These are phyloP conservation scores for Dicroscelio sp. DNA, from an alignment of 2,888 invertebrate genomes.

Conservation along the genomic window DNA sequence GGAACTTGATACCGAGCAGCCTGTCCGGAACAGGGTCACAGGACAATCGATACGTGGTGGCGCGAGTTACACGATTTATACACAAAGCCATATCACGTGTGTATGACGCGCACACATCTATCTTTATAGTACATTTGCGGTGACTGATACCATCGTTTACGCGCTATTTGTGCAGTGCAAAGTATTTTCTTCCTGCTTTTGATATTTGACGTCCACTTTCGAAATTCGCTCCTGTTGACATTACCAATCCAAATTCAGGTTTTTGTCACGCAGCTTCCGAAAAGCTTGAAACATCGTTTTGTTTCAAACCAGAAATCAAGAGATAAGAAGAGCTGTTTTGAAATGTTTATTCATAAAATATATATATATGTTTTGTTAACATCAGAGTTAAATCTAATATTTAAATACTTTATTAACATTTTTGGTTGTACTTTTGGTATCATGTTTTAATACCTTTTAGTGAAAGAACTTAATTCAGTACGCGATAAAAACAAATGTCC, in stretches of 20 bases:
- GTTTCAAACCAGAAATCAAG: too few relatives aligned
- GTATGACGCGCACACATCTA: background rate
- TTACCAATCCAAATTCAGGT: background rate
- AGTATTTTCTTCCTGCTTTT: conserved; percentile 57
- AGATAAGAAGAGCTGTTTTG: too few relatives aligned
- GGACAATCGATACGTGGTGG: conserved; percentile 84
- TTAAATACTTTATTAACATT: too few relatives aligned
- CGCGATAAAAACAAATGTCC: too few relatives aligned
- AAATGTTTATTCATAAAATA: too few relatives aligned
- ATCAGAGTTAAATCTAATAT: too few relatives aligned
- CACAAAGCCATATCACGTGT: background rate
- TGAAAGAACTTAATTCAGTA: too few relatives aligned
- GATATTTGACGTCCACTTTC: conserved; percentile 41
- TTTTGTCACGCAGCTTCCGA: too few relatives aligned
- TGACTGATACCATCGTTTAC: conserved; percentile 25
- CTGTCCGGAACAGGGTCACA: conserved; percentile 85
- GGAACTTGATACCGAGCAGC: conserved; percentile 78
- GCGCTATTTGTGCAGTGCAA: conserved; percentile 16
- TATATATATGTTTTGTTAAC: too few relatives aligned
- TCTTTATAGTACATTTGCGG: conserved; percentile 50
- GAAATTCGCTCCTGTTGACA: conserved; percentile 9
- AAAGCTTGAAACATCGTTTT: too few relatives aligned
- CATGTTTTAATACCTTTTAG: too few relatives aligned
- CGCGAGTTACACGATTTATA: conserved; percentile 43
- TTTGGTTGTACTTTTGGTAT: too few relatives aligned